Base-by-base conservation (phyloP, 1,140 invertebrate genomes). In the Drosophila trapezifrons region DNA sequence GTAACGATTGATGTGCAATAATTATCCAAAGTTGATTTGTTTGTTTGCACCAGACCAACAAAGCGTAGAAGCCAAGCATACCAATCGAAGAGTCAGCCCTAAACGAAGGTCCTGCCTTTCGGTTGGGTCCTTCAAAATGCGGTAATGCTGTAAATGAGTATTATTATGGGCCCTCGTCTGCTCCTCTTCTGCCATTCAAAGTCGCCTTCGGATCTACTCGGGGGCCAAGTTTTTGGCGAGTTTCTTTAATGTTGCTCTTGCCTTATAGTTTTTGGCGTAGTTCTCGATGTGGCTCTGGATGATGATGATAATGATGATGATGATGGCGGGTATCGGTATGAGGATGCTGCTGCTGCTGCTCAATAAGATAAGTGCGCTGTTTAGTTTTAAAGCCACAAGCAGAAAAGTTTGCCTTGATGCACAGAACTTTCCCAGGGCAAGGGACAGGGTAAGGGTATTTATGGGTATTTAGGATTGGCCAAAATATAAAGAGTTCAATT, bases 11-110 rank as follows among this genome's bases (percentile, higher is more conserved):
- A 90, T 90, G 80, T 87, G 78, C 87, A 90, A 90, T 90, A 87
- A 87, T 90, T 90, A 90, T 90, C 89, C 83, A 87, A 90, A 90
- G 87, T 90, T 90, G 87, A 87, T 90, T 90, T 90, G 83, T 90
- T 90, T 90, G 89, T 84, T 90, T 90, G 84, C 78, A 87, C 75
- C 62, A 76, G 76, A 45, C 84, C 79, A 77, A 74, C 82, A 86
- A 78, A 86, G 82, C 78, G 76, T 82, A 79, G 82, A 86, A 86
- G 83, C 80, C 82, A 85, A 79, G 82, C 82, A 82, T 80, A 78
- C 81, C 76, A 84, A 85, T 85, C 70, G 70, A 74, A 51, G 64
- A 67, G 56, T 65, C 64, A 46, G 65, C 43, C 56, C 49, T 45
- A 51, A 56, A 66, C 49, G 45, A 56, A 52, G 60, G 65, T 35